phyloP scores from a whole-genome alignment of 2,888 invertebrate species.

The Aromia moschata region DNA sequence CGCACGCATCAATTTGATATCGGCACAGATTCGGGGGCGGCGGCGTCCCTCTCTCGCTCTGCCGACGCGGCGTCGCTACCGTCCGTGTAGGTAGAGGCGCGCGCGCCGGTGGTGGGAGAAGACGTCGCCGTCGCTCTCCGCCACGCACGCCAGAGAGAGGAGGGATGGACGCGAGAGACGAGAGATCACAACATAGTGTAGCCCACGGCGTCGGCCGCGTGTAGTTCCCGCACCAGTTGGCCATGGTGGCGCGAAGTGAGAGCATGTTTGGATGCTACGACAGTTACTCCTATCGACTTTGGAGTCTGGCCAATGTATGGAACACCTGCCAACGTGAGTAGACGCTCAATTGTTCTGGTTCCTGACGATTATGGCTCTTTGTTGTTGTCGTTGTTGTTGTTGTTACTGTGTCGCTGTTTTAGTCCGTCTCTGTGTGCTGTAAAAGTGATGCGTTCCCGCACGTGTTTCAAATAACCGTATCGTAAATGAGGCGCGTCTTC shows the following conservation, averaged over 20 bases:
- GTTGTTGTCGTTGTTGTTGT: conserved; percentile 32
- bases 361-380: conserved; percentile 34
- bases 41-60: conserved; percentile 24
- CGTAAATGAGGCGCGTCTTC: conserved; percentile 9
- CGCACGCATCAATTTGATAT: conserved; percentile 57
- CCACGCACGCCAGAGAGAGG: conserved; percentile 43
- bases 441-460: conserved; percentile 32
- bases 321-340: conserved; percentile 80
- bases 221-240: conserved; percentile 68
- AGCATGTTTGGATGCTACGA: conserved; percentile 80
- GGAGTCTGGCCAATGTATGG: conserved; percentile 81
- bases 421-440: conserved; percentile 34
- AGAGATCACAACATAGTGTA: conserved; percentile 48
- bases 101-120: conserved; percentile 47
- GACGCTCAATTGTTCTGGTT: conserved; percentile 40
- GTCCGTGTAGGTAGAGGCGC: conserved; percentile 41
- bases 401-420: conserved; percentile 27
- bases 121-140: conserved; percentile 27
- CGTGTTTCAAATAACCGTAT: conserved; percentile 13
- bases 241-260: conserved; percentile 83
- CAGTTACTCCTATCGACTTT: conserved; percentile 80
- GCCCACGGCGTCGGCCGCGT: conserved; percentile 46
- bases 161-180: conserved; percentile 42
- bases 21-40: conserved; percentile 58
- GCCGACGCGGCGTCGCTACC: conserved; percentile 45